Conservation (phyloP, 2,113 vertebrate genomes). For the Euleptes europaea region DNA sequence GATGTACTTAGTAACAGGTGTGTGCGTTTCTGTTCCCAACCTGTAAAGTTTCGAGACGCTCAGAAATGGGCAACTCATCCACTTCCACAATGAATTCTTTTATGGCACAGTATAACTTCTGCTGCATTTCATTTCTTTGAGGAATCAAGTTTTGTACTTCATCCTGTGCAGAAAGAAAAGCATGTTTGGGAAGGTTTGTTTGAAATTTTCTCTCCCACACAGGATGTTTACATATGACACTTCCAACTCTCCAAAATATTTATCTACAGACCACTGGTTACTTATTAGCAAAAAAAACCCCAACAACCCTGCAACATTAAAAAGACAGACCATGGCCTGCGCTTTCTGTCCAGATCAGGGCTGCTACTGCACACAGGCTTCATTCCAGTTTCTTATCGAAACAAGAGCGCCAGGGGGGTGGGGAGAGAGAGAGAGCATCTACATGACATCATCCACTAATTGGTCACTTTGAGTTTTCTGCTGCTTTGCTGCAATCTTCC, state of each 20-base stretch:
- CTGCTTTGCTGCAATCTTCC: too few relatives aligned
- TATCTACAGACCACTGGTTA: not conserved
- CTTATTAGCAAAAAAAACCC: not conserved
- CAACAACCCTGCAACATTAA: too few relatives aligned
- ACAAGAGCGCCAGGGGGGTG: too few relatives aligned
- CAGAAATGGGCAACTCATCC: conserved; percentile 64
- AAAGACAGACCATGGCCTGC: too few relatives aligned
- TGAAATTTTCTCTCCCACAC: accelerated
- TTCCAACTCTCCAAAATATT: not conserved
- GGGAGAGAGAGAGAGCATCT: too few relatives aligned
- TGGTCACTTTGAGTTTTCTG: too few relatives aligned
- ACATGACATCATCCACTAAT: too few relatives aligned
- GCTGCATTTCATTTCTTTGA: conserved; percentile 69
- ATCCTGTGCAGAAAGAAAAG: conserved; percentile 46
- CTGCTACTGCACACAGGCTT: too few relatives aligned
- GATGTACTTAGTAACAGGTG: not conserved
- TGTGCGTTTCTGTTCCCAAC: conserved; percentile 44
- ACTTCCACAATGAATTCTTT: conserved; percentile 75
- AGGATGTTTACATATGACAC: not conserved
- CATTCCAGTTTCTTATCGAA: too few relatives aligned
- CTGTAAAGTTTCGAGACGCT: conserved; percentile 68
- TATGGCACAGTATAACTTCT: conserved; percentile 58
- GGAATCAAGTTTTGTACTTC: conserved; percentile 68
- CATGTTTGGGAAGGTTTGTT: not conserved
- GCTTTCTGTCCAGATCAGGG: too few relatives aligned